Conservation (phyloP, 2,113 vertebrate species). For the Polypterus bichir region DNA sequence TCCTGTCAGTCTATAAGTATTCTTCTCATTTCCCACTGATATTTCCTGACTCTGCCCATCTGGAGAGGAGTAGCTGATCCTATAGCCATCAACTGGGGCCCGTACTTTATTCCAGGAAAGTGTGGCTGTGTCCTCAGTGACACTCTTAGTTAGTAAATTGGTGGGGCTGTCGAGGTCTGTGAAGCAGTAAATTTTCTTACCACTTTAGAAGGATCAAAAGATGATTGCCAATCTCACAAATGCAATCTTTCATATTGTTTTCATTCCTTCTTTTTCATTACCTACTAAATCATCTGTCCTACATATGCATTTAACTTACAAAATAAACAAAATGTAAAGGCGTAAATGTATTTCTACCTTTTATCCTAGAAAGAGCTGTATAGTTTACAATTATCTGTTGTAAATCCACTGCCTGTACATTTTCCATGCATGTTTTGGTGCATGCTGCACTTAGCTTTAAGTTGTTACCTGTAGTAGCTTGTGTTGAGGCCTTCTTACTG, state of each 20-base stretch:
- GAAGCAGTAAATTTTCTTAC: not conserved
- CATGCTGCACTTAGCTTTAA: not conserved
- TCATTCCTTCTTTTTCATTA: too few species aligned
- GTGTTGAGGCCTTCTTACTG: conserved; percentile 45
- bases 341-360: too few species aligned
- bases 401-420: too few species aligned
- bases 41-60: conserved; percentile 25
- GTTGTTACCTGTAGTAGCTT: conserved; percentile 47
- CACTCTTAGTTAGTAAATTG: conserved; percentile 13
- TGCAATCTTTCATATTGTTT: too few species aligned
- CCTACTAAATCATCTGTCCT: too few species aligned
- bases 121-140: conserved; percentile 30
- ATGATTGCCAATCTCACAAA: too few species aligned
- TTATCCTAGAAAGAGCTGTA: too few species aligned
- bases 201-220: too few species aligned
- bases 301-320: too few species aligned
- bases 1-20: conserved; percentile 9
- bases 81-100: conserved; percentile 31
- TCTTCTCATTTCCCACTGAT: conserved; percentile 24
- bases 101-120: conserved; percentile 32
- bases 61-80: conserved; percentile 28
- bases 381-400: too few species aligned
- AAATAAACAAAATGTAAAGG: too few species aligned
- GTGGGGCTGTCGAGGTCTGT: conserved; percentile 32
- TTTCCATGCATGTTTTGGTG: too few species aligned